Evolutionary conservation across 2,797 vertebrate species (phyloP), one percentile per base, ranked within the genome.

Genomic region (Chelonia mydas): DNA sequence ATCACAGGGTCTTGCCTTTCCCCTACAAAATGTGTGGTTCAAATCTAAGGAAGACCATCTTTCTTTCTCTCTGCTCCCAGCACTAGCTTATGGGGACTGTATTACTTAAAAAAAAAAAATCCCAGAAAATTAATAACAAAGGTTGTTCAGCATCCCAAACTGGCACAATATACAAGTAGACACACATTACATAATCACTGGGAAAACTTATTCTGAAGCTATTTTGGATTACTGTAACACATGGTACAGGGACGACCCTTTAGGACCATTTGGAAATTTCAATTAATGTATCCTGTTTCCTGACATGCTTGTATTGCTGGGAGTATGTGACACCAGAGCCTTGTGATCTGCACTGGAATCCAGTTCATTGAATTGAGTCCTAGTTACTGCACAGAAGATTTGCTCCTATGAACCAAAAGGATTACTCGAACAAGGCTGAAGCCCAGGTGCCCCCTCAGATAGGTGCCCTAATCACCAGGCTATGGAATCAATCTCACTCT

Each of bases 291-390:
- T 21, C 6, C 21, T 91, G 1, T 10, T n/a, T 84, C 84, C 89
- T 2, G 15, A 47, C 79, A 87, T 1, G 27, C 31, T 74, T 82
- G 0, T 77, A 84, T 50, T 49, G 1, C 1, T 65, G 1, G 15
- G 11, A 92, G 23, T 51, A 57, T 2, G 0, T 83, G 78, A 82
- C 16, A 41, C 79, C 82, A 4, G 47, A 5, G 3, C 51, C 1
- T 68, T 0, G 6, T 0, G 2, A 0, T 50, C 28, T 80, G 25
- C 55, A 15, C 15, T 87, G 6, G 49, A 5, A 11, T n/a, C 5
- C 90, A 1, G 1, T 77, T 87, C 57, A 53, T 1, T 11, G 1
- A 2, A 28, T 86, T 93, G 61, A 16, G 4, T 28, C 37, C 50
- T 59, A 83, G 79, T 82, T 89, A 33, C 74, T 61, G 11, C 12